These are phyloP conservation scores for Argyrosomus regius DNA, from an alignment of 2,797 vertebrate genomes.

Conservation along the genomic window DNA sequence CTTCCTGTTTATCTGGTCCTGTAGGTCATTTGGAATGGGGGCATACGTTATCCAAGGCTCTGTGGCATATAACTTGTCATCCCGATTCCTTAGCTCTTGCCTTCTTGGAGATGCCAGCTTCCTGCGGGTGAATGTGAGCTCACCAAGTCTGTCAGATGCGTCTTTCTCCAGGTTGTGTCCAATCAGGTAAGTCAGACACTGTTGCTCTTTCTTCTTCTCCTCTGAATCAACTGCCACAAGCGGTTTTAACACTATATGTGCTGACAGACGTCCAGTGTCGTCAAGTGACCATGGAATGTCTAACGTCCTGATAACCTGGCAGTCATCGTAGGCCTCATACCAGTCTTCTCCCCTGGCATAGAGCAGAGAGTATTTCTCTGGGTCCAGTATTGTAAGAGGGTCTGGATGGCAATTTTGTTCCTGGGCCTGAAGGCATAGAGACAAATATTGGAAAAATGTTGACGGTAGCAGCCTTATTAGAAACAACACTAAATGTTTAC, in stretches of 20 bases:
- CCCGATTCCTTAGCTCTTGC: conserved; percentile 76
- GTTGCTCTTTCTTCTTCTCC: conserved; percentile 63
- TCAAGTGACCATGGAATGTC: conserved; percentile 79
- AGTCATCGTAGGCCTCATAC: conserved; percentile 87
- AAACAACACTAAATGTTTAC: background rate
- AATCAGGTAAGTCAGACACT: conserved; percentile 77
- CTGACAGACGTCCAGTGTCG: conserved; percentile 55
- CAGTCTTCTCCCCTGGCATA: conserved; percentile 77
- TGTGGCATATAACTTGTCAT: conserved; percentile 76
- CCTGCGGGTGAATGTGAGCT: conserved; percentile 84
- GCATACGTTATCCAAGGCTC: conserved; percentile 83
- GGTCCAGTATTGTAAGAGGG: conserved; percentile 79
- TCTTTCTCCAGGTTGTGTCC: conserved; percentile 80
- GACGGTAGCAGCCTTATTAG: background rate
- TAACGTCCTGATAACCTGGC: conserved; percentile 83
- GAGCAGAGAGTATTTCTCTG: conserved; percentile 81
- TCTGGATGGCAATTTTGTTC: conserved; percentile 69
- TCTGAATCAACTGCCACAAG: conserved; percentile 55
- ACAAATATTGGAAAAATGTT: background rate
- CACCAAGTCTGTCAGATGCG: conserved; percentile 76
- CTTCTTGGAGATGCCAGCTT: conserved; percentile 81
- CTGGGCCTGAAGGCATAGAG: conserved; percentile 67
- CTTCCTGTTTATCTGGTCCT: conserved; percentile 62
- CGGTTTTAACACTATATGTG: conserved; percentile 71
- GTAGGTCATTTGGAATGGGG: conserved; percentile 71